Conservation (phyloP, 2,888 invertebrate species). For the Tinea pellionella region DNA sequence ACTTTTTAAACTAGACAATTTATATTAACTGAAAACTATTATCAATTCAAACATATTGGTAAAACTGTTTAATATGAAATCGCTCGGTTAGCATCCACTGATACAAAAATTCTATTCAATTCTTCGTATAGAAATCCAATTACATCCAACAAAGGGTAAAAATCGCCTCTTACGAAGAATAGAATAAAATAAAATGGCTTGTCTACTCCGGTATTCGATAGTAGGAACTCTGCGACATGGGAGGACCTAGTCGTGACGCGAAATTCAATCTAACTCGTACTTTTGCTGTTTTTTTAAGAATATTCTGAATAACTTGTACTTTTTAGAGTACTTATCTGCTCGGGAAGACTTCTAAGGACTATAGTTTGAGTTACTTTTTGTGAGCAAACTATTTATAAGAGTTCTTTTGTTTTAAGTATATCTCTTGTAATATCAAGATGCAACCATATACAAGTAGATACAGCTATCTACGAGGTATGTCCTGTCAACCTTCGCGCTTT, state of each 20-base stretch:
- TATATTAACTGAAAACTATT: no score
- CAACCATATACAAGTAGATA: no score
- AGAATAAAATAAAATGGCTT: conserved; percentile 33
- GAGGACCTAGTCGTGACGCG: conserved; percentile 15
- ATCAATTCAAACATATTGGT: background rate
- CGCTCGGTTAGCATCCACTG: background rate
- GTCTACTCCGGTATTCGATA: conserved; percentile 21
- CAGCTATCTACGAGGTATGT: no score
- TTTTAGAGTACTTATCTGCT: background rate
- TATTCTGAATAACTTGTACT: conserved; percentile 8
- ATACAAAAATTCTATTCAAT: conserved; percentile 11
- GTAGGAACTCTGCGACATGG: conserved; percentile 17
- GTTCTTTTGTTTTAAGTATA: conserved; percentile 2
- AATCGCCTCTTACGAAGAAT: conserved; percentile 33
- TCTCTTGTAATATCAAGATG: no score
- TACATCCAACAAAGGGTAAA: conserved; percentile 44
- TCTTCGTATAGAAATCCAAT: conserved; percentile 38
- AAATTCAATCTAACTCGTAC: conserved; percentile 10
- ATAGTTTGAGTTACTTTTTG: background rate
- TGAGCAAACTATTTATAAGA: background rate
- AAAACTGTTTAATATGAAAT: conserved; percentile 4
- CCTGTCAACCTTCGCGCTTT: no score
- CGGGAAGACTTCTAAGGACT: background rate
- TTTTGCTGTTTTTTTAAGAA: background rate
- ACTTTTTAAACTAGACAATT: no score